Conservation (phyloP, 2,888 invertebrate genomes). For the Nomada ferruginata region DNA sequence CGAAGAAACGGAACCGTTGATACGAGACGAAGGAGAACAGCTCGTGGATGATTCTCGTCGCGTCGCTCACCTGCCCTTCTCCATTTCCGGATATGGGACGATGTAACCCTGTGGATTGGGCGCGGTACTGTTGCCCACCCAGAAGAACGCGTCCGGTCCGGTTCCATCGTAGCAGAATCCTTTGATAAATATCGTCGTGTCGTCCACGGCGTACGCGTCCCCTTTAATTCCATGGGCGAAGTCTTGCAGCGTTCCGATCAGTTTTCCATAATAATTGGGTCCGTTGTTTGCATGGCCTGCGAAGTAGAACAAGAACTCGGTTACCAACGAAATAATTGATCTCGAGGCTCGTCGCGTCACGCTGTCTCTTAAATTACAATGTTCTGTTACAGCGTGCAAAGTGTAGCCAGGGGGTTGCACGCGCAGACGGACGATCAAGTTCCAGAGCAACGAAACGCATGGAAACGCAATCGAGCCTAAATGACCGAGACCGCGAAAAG, state of each 20-base stretch:
- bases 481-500: constrained; percentile 53
- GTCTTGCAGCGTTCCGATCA: constrained; percentile 90
- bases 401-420: too few species aligned
- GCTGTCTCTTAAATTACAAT: too few species aligned
- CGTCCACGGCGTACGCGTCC: constrained; percentile 94
- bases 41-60: too few species aligned
- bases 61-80: constrained; percentile 88
- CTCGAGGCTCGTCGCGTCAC: too few species aligned
- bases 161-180: constrained; percentile 95
- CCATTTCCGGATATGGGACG: constrained; percentile 94
- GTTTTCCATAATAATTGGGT: constrained; percentile 89
- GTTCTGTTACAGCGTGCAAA: too few species aligned
- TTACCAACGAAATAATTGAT: too few species aligned
- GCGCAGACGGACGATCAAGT: not conserved
- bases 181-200: constrained; percentile 93
- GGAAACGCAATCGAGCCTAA: constrained; percentile 31
- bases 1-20: not conserved
- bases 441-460: not conserved
- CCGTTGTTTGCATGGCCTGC: constrained; percentile 73
- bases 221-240: constrained; percentile 93
- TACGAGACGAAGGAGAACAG: not conserved
- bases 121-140: constrained; percentile 93
- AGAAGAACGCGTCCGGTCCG: constrained; percentile 95
- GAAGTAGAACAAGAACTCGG: not conserved
- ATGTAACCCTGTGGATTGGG: constrained; percentile 93